Evolutionary conservation across 2,113 vertebrate species (phyloP).

Genomic region (Psittacula cyanocephala): DNA sequence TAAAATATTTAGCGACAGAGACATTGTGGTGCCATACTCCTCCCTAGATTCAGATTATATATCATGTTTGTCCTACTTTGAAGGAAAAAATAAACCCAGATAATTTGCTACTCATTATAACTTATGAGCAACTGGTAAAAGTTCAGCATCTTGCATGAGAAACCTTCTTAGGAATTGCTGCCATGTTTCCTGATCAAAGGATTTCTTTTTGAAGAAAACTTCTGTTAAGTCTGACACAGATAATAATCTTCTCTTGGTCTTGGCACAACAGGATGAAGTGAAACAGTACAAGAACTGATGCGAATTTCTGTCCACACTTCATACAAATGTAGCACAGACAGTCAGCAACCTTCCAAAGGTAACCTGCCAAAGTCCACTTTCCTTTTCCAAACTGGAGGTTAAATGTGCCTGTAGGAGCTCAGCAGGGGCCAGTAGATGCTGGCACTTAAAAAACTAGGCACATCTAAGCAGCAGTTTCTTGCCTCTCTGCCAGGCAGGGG

Average conservation of each 20-base stretch:
- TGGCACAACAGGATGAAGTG: neutral
- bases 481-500: neutral
- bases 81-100: neutral
- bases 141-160: neutral
- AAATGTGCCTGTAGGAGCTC: constrained; percentile 37
- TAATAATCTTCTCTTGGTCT: constrained; percentile 30
- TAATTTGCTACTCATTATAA: neutral
- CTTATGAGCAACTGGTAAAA: neutral
- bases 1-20: constrained; percentile 46
- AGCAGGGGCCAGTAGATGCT: neutral
- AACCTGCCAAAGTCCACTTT: constrained; percentile 28
- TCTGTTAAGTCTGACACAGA: neutral
- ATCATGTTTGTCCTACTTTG: neutral
- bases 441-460: neutral
- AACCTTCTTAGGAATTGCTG: constrained; percentile 17
- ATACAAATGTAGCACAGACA: neutral
- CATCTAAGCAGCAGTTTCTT: neutral
- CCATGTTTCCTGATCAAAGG: constrained; percentile 19
- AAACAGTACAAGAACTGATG: neutral
- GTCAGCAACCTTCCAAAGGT: constrained; percentile 4
- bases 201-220: constrained; percentile 18
- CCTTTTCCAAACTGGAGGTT: constrained; percentile 42
- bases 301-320: neutral
- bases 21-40: neutral
- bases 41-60: constrained; percentile 4